phyloP scores from a whole-genome alignment of 53 echinoderm and acorn worm genomes.

The Luidia sarsii region DNA sequence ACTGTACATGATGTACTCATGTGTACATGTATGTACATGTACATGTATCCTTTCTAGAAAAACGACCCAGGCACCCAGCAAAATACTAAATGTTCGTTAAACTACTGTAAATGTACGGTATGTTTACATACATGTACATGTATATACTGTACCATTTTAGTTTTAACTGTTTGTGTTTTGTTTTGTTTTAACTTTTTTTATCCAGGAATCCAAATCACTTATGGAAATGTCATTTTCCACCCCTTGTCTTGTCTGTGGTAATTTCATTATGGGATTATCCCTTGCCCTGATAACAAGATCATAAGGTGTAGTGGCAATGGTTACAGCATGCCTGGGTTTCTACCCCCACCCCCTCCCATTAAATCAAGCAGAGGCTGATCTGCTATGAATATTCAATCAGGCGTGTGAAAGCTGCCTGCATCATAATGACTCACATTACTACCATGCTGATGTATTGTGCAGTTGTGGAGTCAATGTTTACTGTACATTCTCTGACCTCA shows the following conservation, averaged over 20 bases:
- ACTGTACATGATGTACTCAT: not conserved
- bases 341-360: not conserved
- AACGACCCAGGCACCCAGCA: no score
- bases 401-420: conserved; percentile 1
- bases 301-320: not conserved
- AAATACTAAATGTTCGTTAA: no score
- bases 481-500: no score
- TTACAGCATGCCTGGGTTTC: no score
- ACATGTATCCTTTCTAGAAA: no score
- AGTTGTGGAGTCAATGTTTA: no score
- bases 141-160: not conserved
- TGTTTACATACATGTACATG: no score
- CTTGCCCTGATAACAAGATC: conserved; percentile 33
- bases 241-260: not conserved
- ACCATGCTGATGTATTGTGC: no score
- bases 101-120: no score
- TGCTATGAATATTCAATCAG: conserved; percentile 17
- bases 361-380: conserved; percentile 11
- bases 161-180: not conserved
- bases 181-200: not conserved
- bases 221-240: conserved; percentile 41
- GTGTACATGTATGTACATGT: no score
- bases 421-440: no score
- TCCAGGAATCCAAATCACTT: not conserved
- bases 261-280: conserved; percentile 18